Evolutionary conservation across 2,888 invertebrate genomes (phyloP), one percentile per base, ranked within the genome.

Genomic region (Ophonus ardosiacus): DNA sequence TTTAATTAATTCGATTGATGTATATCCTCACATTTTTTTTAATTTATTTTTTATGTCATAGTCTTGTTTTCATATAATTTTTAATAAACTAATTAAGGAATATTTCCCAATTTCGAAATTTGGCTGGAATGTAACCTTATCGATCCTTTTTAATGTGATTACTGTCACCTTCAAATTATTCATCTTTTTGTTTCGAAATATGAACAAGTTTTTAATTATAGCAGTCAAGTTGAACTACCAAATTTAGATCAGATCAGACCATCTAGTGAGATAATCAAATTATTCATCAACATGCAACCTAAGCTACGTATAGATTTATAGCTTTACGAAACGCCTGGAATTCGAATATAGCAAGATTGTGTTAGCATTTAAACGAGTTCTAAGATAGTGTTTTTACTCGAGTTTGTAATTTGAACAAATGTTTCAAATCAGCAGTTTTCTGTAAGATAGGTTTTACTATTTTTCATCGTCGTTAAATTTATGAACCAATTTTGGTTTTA

Each of bases 181-280:
- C 43, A 74, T 74, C 71, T 74, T 74, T 74, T 74, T 74, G 71
- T 74, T 74, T 18, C 71, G 71, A 74, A 74, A 74, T 74, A 74
- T 74, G 71, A 74, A 74, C 71, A 43, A 18, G 71, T 74, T 74
- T 43, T 43, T 74, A 74, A 74, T 74, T 40, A 15, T n/a, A 40
- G 17, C 13, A 40, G 7, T 43, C 71, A 74, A 43, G 71, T 43
- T 74, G 51, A 74, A 74, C 43, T 74, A 74, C 71, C 71, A 43
- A 7, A 74, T 74, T 74, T 43, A 43, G 71, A 74, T 51, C 15
- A 31, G 43, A 68, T 68, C 68, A 38, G 31, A 15, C 24, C 68
- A 68, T 68, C 31, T 38, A 63, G 24, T 24, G 1, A 24, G 5
- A 68, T 68, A n/a, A 68, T 38, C 24, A n/a, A 68, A 68, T 68